A percentile compares a stretch with the other conserved stretches of the same genome.
Evolutionary conservation across 1,140 invertebrate species (phyloP).

Genomic region (Meloidogyne exigua): DNA sequence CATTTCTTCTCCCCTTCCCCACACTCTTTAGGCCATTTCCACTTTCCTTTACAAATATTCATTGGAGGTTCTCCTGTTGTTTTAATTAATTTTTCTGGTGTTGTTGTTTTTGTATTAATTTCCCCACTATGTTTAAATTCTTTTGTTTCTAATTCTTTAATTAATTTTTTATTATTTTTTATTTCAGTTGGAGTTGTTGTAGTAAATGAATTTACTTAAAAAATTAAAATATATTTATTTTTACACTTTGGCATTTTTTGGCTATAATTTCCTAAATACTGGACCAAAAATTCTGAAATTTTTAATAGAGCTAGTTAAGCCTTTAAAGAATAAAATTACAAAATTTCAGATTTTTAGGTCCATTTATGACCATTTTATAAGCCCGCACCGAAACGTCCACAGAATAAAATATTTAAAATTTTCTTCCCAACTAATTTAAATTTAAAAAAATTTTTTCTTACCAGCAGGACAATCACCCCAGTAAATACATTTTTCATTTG

Average conservation of each 20-base stretch:
- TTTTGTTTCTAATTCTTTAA: not conserved
- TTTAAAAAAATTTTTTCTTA: slow-evolving; percentile 12
- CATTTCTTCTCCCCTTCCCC: slow-evolving; percentile 38
- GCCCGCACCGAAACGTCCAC: too few species aligned
- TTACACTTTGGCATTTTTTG: too few species aligned
- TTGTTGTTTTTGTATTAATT: not conserved
- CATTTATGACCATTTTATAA: too few species aligned
- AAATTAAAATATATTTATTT: not conserved
- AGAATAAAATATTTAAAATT: too few species aligned
- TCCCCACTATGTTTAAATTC: slow-evolving; percentile 3
- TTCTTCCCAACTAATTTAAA: not conserved
- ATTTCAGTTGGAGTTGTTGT: not conserved
- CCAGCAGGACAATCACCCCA: slow-evolving; percentile 61
- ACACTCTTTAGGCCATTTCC: slow-evolving; percentile 50
- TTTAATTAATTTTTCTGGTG: not conserved
- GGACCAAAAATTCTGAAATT: too few species aligned
- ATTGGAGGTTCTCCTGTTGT: not conserved
- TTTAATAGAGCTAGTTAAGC: too few species aligned
- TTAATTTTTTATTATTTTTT: not conserved
- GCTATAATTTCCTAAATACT: too few species aligned
- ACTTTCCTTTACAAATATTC: slow-evolving; percentile 48
- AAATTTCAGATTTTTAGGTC: too few species aligned
- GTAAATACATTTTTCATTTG: slow-evolving; percentile 56
- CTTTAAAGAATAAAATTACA: too few species aligned
- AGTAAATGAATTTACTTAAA: slow-evolving; percentile 1